These are phyloP conservation scores for Ochotona princeps DNA, from an alignment of 2,113 vertebrate genomes.

Conservation along the genomic window DNA sequence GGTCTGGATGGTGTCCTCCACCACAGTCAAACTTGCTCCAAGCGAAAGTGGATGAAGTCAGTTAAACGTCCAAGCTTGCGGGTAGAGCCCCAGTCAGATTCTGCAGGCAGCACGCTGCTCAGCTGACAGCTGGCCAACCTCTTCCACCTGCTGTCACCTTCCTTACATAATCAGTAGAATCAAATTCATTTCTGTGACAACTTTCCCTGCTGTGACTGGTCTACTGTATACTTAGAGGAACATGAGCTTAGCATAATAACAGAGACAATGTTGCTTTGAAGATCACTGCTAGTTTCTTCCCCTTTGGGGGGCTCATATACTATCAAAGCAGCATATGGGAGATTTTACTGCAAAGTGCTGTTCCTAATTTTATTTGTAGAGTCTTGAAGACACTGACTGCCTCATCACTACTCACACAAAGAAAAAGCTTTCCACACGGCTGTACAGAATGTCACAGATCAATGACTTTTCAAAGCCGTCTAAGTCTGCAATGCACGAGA, in stretches of 20 bases:
- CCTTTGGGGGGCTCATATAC: background rate
- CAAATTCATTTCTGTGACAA: background rate
- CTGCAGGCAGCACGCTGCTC: background rate
- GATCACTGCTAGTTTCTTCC: background rate
- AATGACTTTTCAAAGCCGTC: background rate
- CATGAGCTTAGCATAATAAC: background rate
- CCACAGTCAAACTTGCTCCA: background rate
- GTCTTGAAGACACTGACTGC: background rate
- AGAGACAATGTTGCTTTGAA: background rate
- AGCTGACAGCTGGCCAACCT: background rate
- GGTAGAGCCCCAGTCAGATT: background rate
- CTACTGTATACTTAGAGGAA: background rate
- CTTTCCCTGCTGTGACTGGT: background rate
- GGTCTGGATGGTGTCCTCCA: background rate
- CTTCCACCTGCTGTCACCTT: background rate
- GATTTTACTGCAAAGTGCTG: background rate
- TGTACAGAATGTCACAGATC: background rate
- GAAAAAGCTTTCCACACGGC: background rate
- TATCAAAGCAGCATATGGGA: background rate
- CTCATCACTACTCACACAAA: background rate
- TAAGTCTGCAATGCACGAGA: too few species aligned
- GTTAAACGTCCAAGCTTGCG: background rate
- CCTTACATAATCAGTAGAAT: background rate
- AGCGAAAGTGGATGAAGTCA: background rate
- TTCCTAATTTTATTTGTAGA: background rate